These are phyloP conservation scores for Macroglossus sobrinus DNA, from an alignment of 2,113 vertebrate genomes.

Conservation along the genomic window DNA sequence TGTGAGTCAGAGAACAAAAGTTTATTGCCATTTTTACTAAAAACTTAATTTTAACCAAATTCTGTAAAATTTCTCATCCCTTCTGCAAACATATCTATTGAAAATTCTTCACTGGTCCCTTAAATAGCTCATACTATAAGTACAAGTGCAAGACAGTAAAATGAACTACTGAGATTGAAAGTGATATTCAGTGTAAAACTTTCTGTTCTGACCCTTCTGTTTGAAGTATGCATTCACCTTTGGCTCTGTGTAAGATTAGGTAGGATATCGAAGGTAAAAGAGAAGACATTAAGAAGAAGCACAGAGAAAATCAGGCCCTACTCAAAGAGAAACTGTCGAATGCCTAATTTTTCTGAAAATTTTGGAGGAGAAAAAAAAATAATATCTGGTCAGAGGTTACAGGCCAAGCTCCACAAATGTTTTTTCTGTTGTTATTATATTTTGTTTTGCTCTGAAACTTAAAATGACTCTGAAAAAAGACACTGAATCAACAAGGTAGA, in stretches of 20 bases:
- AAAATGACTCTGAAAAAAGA: slow-evolving; percentile 3
- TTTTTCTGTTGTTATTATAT: background rate
- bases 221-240: background rate
- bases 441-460: background rate
- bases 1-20: background rate
- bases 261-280: background rate
- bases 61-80: background rate
- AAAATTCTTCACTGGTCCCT: background rate
- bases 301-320: background rate
- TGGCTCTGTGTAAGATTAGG: background rate
- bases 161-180: background rate
- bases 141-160: background rate
- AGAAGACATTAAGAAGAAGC: background rate
- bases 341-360: background rate
- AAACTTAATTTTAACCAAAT: background rate
- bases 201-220: background rate
- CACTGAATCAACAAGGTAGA: background rate
- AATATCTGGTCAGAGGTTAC: background rate
- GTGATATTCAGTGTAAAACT: background rate
- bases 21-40: background rate
- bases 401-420: background rate
- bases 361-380: background rate
- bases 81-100: background rate
- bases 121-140: background rate
- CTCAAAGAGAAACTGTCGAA: slow-evolving; percentile 26